Conservation (phyloP, 2,113 vertebrate genomes). For the Isichthys henryi region DNA sequence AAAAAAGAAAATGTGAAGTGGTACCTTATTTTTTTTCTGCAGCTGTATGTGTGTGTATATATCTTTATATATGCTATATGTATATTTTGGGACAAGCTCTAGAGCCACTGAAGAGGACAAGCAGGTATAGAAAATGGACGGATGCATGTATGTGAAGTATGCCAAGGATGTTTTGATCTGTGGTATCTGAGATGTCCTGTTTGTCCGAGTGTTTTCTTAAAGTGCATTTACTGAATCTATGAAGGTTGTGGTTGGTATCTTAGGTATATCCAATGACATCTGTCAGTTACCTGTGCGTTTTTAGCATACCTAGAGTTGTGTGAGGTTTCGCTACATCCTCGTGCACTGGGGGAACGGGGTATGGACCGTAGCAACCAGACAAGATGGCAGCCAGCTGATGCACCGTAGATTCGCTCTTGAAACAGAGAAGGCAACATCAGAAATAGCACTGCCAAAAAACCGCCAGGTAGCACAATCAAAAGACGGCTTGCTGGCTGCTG, state of each 20-base stretch:
- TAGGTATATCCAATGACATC: not conserved
- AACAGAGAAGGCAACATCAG: conserved; percentile 27
- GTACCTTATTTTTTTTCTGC: not conserved
- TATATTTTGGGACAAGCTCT: not conserved
- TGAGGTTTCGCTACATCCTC: conserved; percentile 61
- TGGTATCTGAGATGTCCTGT: not conserved
- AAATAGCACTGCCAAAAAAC: not conserved
- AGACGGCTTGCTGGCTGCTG: not conserved
- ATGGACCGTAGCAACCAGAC: conserved; percentile 69
- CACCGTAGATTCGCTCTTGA: conserved; percentile 66
- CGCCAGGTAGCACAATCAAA: not conserved
- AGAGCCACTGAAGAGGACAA: no score
- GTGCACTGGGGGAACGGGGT: conserved; percentile 65
- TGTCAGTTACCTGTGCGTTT: not conserved
- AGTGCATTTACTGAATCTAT: not conserved
- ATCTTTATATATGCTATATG: no score
- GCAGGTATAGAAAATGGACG: not conserved
- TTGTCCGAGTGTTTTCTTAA: not conserved
- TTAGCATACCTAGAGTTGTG: conserved; percentile 51
- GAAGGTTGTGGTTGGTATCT: not conserved
- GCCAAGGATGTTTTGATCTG: not conserved
- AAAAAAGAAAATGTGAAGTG: no score
- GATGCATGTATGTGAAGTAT: not conserved
- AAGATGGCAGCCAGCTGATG: conserved; percentile 70
- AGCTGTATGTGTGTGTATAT: not conserved